phyloP scores from a whole-genome alignment of 1,140 invertebrate genomes.

The Hestina assimilis region DNA sequence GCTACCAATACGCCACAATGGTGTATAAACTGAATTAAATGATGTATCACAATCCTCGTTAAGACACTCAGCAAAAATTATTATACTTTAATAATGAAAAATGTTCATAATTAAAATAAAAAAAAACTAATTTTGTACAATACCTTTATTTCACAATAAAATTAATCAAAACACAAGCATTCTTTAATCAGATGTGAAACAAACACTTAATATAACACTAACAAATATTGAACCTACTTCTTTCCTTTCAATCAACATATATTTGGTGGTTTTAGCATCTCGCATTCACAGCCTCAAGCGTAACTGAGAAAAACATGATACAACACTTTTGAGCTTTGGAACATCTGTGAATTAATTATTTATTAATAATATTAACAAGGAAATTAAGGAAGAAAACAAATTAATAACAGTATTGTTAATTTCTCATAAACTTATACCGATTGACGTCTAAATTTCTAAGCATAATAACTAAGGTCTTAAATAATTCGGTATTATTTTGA shows the following conservation, averaged over 20 bases:
- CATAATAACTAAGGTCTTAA: too few species aligned
- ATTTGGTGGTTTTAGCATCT: not conserved
- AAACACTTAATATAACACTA: constrained; percentile 59
- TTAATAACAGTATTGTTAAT: too few species aligned
- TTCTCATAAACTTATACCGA: too few species aligned
- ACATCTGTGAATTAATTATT: not conserved
- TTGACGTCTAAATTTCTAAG: too few species aligned
- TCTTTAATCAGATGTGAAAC: constrained; percentile 58
- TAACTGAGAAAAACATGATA: constrained; percentile 1
- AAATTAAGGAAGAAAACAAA: too few species aligned
- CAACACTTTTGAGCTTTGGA: not conserved
- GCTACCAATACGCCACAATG: too few species aligned
- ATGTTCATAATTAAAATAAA: not conserved
- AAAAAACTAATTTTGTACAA: constrained; percentile 48
- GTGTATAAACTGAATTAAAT: too few species aligned
- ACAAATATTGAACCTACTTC: constrained; percentile 30
- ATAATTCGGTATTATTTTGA: too few species aligned
- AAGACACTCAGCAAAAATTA: too few species aligned
- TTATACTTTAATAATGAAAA: too few species aligned
- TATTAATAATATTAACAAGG: too few species aligned
- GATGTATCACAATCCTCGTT: too few species aligned
- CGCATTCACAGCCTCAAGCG: constrained; percentile 10
- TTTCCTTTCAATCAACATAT: not conserved
- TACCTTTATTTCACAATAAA: constrained; percentile 71
- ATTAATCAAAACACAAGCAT: constrained; percentile 72